Conservation (phyloP, 2,888 invertebrate species). For the Dicranocentrus wangi region DNA sequence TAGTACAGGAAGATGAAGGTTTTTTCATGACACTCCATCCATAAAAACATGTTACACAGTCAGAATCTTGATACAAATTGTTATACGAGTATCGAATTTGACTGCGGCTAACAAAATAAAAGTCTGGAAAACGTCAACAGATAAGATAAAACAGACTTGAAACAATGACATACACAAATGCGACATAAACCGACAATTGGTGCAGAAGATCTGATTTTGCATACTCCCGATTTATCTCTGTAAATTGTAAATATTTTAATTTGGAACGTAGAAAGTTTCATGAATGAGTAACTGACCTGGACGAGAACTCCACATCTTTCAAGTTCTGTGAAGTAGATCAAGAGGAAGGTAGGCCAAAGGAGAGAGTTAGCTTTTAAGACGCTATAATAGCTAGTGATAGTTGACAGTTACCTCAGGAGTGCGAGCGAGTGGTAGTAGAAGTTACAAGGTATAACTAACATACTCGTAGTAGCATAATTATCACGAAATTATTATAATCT, state of each 20-base stretch:
- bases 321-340: slow-evolving; percentile 54
- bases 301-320: slow-evolving; percentile 63
- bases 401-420: too few species aligned
- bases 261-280: neutral
- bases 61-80: neutral
- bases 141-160: neutral
- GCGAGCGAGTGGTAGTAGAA: neutral
- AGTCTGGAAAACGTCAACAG: neutral
- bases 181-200: neutral
- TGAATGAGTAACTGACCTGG: slow-evolving; percentile 58
- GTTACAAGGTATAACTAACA: neutral
- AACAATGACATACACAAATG: slow-evolving; percentile 5
- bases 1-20: slow-evolving; percentile 13
- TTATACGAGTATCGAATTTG: neutral
- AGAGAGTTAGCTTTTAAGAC: slow-evolving; percentile 43
- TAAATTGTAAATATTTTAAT: too few species aligned
- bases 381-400: neutral
- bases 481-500: neutral
- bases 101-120: neutral
- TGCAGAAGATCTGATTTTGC: slow-evolving; percentile 21
- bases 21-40: neutral
- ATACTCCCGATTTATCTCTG: neutral
- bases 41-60: neutral
- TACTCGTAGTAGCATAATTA: neutral
- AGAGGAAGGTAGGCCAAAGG: slow-evolving; percentile 48